Conservation (phyloP, 2,888 invertebrate genomes). For the Drosophila subquinaria region DNA sequence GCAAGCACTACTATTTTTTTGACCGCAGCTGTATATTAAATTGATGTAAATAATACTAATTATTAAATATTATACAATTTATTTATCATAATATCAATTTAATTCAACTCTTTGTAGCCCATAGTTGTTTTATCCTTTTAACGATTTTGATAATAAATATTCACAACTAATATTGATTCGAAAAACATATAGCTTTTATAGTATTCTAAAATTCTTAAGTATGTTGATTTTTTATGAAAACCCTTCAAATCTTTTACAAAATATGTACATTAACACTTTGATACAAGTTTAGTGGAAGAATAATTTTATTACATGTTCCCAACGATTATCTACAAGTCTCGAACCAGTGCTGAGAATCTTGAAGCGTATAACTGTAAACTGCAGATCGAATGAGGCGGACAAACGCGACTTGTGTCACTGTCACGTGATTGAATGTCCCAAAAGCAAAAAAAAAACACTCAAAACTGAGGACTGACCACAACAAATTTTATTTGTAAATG, state of each 20-base stretch:
- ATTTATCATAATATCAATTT: too few species aligned
- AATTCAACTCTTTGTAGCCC: too few species aligned
- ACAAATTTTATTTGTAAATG: slow-evolving; percentile 70
- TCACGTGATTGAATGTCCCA: slow-evolving; percentile 59
- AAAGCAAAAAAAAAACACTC: slow-evolving; percentile 16
- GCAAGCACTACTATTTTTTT: too few species aligned
- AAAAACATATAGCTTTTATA: not conserved
- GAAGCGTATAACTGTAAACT: slow-evolving; percentile 49
- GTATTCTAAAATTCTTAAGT: not conserved
- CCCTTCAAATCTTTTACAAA: not conserved
- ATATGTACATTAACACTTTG: not conserved
- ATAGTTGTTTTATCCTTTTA: too few species aligned
- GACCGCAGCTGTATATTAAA: too few species aligned
- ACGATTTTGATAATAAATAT: too few species aligned
- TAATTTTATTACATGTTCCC: not conserved
- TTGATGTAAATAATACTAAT: too few species aligned
- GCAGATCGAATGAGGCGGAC: slow-evolving; percentile 30
- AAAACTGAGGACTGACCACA: slow-evolving; percentile 64
- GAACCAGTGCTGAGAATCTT: slow-evolving; percentile 6
- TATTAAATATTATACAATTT: too few species aligned
- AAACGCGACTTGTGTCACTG: slow-evolving; percentile 40
- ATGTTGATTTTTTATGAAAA: too few species aligned
- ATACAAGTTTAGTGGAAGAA: not conserved
- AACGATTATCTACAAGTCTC: not conserved
- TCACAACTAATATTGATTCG: too few species aligned